A percentile compares a stretch with the other conserved stretches of the same genome.
Evolutionary conservation across 2,113 vertebrate species (phyloP).

Genomic region (Crotalus horridus): DNA sequence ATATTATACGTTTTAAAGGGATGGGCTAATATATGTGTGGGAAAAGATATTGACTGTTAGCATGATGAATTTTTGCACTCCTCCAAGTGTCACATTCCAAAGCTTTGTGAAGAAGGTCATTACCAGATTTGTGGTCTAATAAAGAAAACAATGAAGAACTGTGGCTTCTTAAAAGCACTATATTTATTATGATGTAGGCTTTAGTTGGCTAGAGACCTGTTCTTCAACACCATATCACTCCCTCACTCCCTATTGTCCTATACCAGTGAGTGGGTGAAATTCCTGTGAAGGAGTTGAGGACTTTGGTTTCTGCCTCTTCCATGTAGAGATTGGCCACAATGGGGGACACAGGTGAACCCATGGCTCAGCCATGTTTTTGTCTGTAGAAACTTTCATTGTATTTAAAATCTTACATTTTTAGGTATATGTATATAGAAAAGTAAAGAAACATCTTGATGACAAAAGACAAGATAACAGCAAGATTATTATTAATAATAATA

Average conservation of each 20-base stretch:
- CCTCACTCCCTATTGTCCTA: background rate
- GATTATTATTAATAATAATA: background rate
- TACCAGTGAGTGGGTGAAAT: background rate
- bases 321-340: background rate
- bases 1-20: background rate
- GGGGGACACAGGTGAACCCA: background rate
- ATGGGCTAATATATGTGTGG: background rate
- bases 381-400: background rate
- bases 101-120: background rate
- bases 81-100: background rate
- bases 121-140: background rate
- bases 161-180: background rate
- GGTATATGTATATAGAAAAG: background rate
- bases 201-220: background rate
- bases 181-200: background rate
- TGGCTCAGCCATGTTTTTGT: background rate
- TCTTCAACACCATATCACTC: background rate
- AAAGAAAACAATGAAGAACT: background rate
- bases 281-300: too few species aligned
- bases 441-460: background rate
- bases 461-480: background rate
- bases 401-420: background rate
- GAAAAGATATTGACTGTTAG: background rate
- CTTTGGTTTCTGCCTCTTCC: background rate
- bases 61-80: background rate